These are phyloP conservation scores for Lycocorax pyrrhopterus DNA, from an alignment of 2,113 vertebrate genomes.

Conservation along the genomic window DNA sequence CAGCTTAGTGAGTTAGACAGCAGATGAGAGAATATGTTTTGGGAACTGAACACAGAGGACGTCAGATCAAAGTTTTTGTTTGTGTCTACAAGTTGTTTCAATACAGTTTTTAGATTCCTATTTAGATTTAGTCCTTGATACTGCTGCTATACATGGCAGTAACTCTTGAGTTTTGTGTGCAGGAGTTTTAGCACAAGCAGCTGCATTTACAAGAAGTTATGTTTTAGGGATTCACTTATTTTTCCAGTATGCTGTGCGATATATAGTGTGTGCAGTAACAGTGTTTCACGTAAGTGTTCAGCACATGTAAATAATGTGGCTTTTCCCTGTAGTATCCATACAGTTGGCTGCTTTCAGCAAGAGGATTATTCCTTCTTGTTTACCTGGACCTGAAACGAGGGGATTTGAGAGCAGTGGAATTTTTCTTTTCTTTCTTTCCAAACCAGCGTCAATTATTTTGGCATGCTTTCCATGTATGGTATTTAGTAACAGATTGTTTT, in stretches of 20 bases:
- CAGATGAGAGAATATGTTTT: not conserved
- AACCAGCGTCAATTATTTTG: conserved; percentile 64
- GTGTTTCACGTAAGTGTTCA: not conserved
- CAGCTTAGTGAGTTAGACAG: not conserved
- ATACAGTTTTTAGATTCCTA: not conserved
- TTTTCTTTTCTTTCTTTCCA: not conserved
- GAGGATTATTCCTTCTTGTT: not conserved
- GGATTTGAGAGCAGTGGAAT: not conserved
- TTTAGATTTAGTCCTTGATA: not conserved
- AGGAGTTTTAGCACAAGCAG: not conserved
- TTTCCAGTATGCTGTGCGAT: not conserved
- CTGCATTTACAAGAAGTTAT: not conserved
- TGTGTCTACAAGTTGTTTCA: not conserved
- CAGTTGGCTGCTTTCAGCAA: not conserved
- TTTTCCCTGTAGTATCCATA: not conserved
- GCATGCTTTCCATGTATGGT: conserved; percentile 57
- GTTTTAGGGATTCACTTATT: not conserved
- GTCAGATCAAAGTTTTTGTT: not conserved
- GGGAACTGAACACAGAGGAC: not conserved
- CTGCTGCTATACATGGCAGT: not conserved
- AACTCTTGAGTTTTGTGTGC: not conserved
- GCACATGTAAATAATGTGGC: not conserved
- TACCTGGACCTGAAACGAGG: not conserved
- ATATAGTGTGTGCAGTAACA: not conserved
- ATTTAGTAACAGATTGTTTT: conserved; percentile 66